phyloP scores from a whole-genome alignment of 2,888 invertebrate genomes.

The Lepidocyrtoides sp. region DNA sequence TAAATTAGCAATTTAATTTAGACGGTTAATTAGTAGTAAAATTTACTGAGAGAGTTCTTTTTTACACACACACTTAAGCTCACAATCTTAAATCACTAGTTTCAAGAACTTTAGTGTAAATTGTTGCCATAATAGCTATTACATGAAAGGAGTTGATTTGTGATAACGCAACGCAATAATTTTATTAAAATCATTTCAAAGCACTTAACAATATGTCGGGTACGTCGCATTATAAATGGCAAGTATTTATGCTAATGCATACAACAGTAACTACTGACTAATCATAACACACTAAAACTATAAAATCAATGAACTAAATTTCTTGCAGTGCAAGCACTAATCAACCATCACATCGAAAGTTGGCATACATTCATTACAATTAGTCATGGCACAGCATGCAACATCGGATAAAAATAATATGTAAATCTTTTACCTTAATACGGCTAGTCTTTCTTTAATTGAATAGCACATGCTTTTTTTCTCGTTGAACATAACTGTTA shows the following conservation, averaged over 20 bases:
- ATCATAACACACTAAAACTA: neutral
- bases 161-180: too few relatives aligned
- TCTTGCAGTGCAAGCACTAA: neutral
- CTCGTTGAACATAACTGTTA: too few relatives aligned
- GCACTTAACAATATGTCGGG: neutral
- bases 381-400: neutral
- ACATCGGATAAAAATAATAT: neutral
- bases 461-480: too few relatives aligned
- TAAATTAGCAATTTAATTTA: too few relatives aligned
- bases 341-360: conserved; percentile 3
- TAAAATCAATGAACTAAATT: neutral
- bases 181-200: neutral
- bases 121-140: too few relatives aligned
- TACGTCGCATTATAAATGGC: neutral
- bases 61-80: too few relatives aligned
- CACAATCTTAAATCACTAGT: too few relatives aligned
- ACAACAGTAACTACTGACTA: neutral
- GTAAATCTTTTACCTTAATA: too few relatives aligned
- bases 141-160: too few relatives aligned
- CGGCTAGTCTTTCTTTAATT: neutral
- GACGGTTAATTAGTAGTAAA: too few relatives aligned
- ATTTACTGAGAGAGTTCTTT: too few relatives aligned
- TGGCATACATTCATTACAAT: neutral
- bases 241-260: neutral
- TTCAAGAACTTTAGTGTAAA: too few relatives aligned